Conservation (phyloP, 2,888 invertebrate genomes). For the Timema cristinae region DNA sequence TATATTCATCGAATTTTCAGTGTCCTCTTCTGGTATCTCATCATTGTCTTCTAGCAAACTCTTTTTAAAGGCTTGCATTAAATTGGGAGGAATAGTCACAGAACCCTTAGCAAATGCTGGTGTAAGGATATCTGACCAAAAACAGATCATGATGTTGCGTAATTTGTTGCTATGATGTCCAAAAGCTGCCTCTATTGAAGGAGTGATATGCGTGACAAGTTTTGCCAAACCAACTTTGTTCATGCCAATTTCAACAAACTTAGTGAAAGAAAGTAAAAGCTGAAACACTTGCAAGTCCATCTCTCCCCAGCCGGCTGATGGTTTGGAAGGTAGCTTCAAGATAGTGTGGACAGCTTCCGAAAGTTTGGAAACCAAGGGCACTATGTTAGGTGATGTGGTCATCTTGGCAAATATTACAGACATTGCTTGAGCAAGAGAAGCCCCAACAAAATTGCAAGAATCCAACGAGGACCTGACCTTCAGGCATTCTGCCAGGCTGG, state of each 20-base stretch:
- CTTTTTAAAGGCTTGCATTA: conserved; percentile 1
- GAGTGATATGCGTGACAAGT: neutral
- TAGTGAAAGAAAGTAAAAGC: too few relatives aligned
- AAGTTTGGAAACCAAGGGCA: neutral
- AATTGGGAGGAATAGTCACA: neutral
- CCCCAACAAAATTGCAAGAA: too few relatives aligned
- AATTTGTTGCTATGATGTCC: neutral
- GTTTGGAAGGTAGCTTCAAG: too few relatives aligned
- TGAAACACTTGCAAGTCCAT: too few relatives aligned
- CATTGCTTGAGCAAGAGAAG: too few relatives aligned
- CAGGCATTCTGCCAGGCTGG: too few relatives aligned
- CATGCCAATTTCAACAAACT: too few relatives aligned
- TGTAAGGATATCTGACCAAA: conserved; percentile 9
- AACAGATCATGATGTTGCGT: neutral
- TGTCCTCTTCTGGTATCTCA: neutral
- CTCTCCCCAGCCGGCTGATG: too few relatives aligned
- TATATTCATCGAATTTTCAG: neutral
- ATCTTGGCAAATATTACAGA: too few relatives aligned
- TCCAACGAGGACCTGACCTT: too few relatives aligned
- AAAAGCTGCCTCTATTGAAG: conserved; percentile 10
- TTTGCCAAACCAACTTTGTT: too few relatives aligned
- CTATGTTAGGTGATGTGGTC: too few relatives aligned
- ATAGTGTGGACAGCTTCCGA: neutral
- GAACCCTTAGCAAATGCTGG: conserved; percentile 2
- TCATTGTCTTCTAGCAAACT: neutral